Evolutionary conservation across 2,888 invertebrate genomes (phyloP).

Genomic region (Cecidostiba fungosa): DNA sequence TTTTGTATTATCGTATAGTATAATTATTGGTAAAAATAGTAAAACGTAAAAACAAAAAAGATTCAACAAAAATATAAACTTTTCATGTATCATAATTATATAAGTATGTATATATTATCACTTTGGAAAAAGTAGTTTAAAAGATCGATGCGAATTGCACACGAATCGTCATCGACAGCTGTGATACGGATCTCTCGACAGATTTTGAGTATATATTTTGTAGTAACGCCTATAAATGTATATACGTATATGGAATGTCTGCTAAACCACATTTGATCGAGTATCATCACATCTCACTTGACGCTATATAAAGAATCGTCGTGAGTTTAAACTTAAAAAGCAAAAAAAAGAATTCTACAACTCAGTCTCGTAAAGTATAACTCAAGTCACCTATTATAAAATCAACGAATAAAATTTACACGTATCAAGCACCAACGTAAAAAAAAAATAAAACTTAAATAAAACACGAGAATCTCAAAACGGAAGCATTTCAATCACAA

Average conservation of each 20-base stretch:
- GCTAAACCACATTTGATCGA: not conserved
- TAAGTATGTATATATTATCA: not conserved
- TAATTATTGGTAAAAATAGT: not conserved
- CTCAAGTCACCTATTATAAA: not conserved
- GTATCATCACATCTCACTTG: not conserved
- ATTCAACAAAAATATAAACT: not conserved
- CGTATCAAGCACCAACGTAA: not conserved
- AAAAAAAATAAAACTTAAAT: not conserved
- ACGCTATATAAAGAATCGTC: too few relatives aligned
- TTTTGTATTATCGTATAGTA: not conserved
- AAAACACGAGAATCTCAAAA: not conserved
- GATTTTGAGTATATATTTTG: not conserved
- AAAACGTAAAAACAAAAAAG: not conserved
- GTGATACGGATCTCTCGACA: not conserved
- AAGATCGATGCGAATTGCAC: not conserved
- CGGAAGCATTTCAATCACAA: conserved; percentile 1
- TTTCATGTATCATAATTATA: not conserved
- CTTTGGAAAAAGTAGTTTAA: not conserved
- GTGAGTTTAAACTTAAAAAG: not conserved
- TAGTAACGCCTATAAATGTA: not conserved
- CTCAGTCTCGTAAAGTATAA: not conserved
- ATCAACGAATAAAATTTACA: not conserved
- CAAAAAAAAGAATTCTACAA: not conserved
- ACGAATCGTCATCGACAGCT: not conserved
- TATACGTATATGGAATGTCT: conserved; percentile 5